Percentiles rank a stretch among this genome's conserved stretches.
Conservation (phyloP, 2,888 invertebrate species). For the Odontocerum albicorne region DNA sequence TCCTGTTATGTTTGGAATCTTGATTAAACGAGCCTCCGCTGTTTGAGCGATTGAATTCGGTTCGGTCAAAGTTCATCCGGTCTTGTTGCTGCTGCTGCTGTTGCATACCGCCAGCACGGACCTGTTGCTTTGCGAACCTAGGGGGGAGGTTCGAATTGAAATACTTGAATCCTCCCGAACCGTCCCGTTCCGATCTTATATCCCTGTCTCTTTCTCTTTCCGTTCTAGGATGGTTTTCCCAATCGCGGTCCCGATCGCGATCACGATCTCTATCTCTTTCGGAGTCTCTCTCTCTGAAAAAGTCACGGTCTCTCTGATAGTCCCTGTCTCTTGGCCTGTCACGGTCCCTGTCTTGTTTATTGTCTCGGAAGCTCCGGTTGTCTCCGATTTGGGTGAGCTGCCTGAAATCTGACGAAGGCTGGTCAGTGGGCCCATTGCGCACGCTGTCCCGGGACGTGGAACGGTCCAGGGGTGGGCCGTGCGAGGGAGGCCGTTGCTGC, state of each 20-base stretch:
- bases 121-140: constrained; percentile 79
- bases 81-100: constrained; percentile 17
- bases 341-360: constrained; percentile 38
- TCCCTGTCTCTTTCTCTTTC: constrained; percentile 41
- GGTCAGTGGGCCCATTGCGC: constrained; percentile 24
- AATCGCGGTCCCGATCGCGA: constrained; percentile 42
- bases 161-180: constrained; percentile 58
- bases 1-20: constrained; percentile 36
- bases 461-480: constrained; percentile 24
- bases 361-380: constrained; percentile 28
- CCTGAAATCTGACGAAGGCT: constrained; percentile 35
- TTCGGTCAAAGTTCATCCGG: constrained; percentile 28
- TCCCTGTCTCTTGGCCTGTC: constrained; percentile 35
- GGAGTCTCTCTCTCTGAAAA: constrained; percentile 44
- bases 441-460: constrained; percentile 31
- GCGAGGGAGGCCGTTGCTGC: constrained; percentile 1
- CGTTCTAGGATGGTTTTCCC: constrained; percentile 39
- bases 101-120: constrained; percentile 42
- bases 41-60: constrained; percentile 26
- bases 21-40: constrained; percentile 41
- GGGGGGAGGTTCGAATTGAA: constrained; percentile 86
- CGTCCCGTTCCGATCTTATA: constrained; percentile 32
- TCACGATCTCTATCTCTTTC: constrained; percentile 43
- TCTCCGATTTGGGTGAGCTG: constrained; percentile 37
- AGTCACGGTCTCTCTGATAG: constrained; percentile 38